Percentiles rank a stretch among this genome's conserved stretches.
Conservation (phyloP, 2,113 vertebrate genomes). For the Hippocampus barbouri region DNA sequence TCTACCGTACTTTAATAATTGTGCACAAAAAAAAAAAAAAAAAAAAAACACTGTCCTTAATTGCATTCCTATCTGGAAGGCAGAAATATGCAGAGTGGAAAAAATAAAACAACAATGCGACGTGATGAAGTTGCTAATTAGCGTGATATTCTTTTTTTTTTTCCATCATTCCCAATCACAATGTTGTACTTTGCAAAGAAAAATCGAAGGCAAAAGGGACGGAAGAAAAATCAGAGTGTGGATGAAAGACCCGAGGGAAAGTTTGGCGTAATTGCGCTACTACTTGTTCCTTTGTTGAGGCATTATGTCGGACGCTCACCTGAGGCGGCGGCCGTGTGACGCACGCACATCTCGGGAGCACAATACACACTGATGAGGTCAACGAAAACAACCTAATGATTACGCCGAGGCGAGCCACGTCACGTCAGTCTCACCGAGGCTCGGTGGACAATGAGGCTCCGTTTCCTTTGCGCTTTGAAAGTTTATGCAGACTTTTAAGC, state of each 20-base stretch:
- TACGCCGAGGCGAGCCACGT: constrained; percentile 37
- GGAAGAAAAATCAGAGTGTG: constrained; percentile 61
- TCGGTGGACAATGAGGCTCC: constrained; percentile 57
- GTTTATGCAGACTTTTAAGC: constrained; percentile 73
- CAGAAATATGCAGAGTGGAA: constrained; percentile 70
- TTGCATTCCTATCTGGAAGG: constrained; percentile 76
- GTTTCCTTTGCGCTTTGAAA: constrained; percentile 68
- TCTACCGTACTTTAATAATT: constrained; percentile 73
- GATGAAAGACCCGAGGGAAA: constrained; percentile 53
- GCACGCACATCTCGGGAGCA: constrained; percentile 9
- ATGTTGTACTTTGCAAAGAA: constrained; percentile 28
- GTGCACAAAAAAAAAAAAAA: constrained; percentile 35
- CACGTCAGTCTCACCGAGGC: constrained; percentile 38
- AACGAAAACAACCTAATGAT: constrained; percentile 52
- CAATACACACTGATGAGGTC: constrained; percentile 60
- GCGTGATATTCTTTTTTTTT: constrained; percentile 56
- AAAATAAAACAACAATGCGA: constrained; percentile 58
- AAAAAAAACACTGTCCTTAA: constrained; percentile 65
- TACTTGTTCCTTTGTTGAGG: neutral
- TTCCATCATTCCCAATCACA: constrained; percentile 54
- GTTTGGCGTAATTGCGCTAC: constrained; percentile 47
- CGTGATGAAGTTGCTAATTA: constrained; percentile 70
- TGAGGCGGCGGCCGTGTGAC: neutral
- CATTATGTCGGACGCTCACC: neutral
- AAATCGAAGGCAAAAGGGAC: constrained; percentile 55